These are phyloP conservation scores for Acholoe squamosa DNA, from an alignment of 2,888 invertebrate genomes.

Conservation along the genomic window DNA sequence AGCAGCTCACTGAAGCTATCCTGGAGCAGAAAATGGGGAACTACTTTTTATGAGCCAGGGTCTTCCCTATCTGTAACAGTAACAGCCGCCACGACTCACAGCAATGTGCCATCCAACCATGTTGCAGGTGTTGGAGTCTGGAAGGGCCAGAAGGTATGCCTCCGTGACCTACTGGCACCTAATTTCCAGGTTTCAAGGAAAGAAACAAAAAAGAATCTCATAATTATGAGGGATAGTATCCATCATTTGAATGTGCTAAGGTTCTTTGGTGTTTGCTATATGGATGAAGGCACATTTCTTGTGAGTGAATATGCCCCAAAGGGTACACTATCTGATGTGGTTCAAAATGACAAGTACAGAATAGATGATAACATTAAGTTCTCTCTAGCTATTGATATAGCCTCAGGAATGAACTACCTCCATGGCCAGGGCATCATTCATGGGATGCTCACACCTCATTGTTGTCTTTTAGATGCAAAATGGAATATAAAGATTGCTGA, in stretches of 20 bases:
- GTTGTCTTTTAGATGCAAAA: slow-evolving; percentile 77
- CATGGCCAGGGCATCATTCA: slow-evolving; percentile 78
- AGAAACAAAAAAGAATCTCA: slow-evolving; percentile 60
- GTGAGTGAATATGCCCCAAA: slow-evolving; percentile 76
- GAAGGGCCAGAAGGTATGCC: slow-evolving; percentile 56
- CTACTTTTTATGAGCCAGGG: neutral
- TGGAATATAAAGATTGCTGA: slow-evolving; percentile 80
- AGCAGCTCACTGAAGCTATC: neutral
- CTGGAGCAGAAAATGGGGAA: slow-evolving; percentile 62
- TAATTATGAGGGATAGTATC: slow-evolving; percentile 66
- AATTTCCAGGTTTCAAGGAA: neutral
- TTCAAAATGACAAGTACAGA: slow-evolving; percentile 76
- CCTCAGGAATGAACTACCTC: slow-evolving; percentile 76
- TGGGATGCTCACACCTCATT: slow-evolving; percentile 75
- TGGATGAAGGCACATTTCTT: slow-evolving; percentile 72
- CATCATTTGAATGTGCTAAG: slow-evolving; percentile 71
- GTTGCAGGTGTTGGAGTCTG: slow-evolving; percentile 58
- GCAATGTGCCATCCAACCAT: slow-evolving; percentile 7
- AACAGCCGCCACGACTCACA: slow-evolving; percentile 46
- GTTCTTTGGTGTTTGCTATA: slow-evolving; percentile 78
- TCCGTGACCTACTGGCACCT: slow-evolving; percentile 48
- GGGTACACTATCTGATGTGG: slow-evolving; percentile 76
- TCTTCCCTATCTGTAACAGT: slow-evolving; percentile 17
- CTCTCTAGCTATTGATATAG: slow-evolving; percentile 74
- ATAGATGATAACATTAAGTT: slow-evolving; percentile 77